Evolutionary conservation across 2,113 vertebrate genomes (phyloP).

Genomic region (Sebastes fasciatus): DNA sequence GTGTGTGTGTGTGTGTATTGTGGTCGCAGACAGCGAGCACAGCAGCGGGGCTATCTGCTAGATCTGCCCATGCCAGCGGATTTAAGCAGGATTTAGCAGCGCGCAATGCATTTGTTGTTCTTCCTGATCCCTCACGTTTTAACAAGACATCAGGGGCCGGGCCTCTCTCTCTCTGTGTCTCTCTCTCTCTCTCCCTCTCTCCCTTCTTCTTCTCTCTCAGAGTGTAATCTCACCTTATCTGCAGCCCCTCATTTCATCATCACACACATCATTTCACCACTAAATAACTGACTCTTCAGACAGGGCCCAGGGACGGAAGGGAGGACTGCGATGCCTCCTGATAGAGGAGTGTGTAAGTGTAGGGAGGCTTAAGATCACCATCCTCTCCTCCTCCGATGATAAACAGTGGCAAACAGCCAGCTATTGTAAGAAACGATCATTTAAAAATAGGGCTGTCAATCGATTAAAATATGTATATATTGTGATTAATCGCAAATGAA

Average conservation of each 20-base stretch:
- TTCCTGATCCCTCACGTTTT: slow-evolving; percentile 81
- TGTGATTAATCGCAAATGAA: too few species aligned
- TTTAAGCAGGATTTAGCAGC: slow-evolving; percentile 81
- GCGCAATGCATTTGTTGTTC: slow-evolving; percentile 81
- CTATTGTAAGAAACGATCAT: slow-evolving; percentile 49
- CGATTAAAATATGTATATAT: too few species aligned
- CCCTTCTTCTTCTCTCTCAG: slow-evolving; percentile 48
- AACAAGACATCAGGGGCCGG: slow-evolving; percentile 80
- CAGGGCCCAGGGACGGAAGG: slow-evolving; percentile 25
- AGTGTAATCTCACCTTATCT: slow-evolving; percentile 81
- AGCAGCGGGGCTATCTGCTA: slow-evolving; percentile 80
- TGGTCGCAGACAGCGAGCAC: slow-evolving; percentile 78
- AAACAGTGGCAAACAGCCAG: slow-evolving; percentile 55
- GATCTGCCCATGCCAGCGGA: slow-evolving; percentile 84
- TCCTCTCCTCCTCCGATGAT: slow-evolving; percentile 45
- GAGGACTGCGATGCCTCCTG: slow-evolving; percentile 40
- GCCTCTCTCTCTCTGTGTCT: neutral
- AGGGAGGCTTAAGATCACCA: slow-evolving; percentile 17
- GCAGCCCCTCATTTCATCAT: slow-evolving; percentile 78
- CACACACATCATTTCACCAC: slow-evolving; percentile 82
- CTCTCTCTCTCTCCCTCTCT: slow-evolving; percentile 49
- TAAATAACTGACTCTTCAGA: slow-evolving; percentile 76
- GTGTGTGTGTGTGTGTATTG: slow-evolving; percentile 27
- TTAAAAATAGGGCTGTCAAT: too few species aligned
- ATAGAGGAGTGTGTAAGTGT: slow-evolving; percentile 45